These are phyloP conservation scores for Harpagoxenus sublaevis DNA, from an alignment of 2,888 invertebrate genomes.

Conservation along the genomic window DNA sequence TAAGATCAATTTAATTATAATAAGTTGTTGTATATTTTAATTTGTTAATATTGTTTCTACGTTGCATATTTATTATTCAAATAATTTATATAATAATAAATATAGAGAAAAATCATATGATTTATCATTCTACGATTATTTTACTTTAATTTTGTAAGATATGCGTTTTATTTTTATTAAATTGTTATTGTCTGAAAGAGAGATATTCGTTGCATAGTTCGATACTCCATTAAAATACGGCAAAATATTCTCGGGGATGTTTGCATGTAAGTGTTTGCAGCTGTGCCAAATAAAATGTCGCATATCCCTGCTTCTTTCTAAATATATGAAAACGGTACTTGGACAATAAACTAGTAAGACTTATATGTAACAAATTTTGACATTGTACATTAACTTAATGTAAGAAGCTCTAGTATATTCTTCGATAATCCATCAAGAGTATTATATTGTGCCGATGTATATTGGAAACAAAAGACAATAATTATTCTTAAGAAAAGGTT, in stretches of 20 bases:
- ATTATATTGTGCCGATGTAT: slow-evolving; percentile 27
- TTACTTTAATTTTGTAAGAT: background rate
- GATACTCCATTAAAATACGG: slow-evolving; percentile 13
- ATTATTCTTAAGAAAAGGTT: slow-evolving; percentile 69
- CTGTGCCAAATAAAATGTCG: slow-evolving; percentile 32
- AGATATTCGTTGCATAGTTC: background rate
- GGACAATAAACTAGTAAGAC: slow-evolving; percentile 74
- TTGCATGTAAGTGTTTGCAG: slow-evolving; percentile 25
- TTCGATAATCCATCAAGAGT: slow-evolving; percentile 60
- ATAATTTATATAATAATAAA: slow-evolving; percentile 10
- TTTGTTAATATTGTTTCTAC: background rate
- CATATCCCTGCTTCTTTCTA: slow-evolving; percentile 60
- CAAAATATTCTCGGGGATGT: slow-evolving; percentile 16
- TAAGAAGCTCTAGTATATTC: slow-evolving; percentile 63
- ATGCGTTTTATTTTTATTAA: background rate
- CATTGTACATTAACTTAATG: slow-evolving; percentile 68
- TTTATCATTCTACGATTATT: background rate
- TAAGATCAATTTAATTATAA: background rate
- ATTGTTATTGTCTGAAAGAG: background rate
- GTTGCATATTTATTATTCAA: background rate
- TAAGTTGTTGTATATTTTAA: background rate
- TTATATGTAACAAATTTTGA: slow-evolving; percentile 73
- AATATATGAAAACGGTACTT: slow-evolving; percentile 58
- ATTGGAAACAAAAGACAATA: slow-evolving; percentile 73
- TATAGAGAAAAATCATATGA: background rate